These are phyloP conservation scores for Pelmatolapia mariae DNA, from an alignment of 2,113 vertebrate species.

Conservation along the genomic window DNA sequence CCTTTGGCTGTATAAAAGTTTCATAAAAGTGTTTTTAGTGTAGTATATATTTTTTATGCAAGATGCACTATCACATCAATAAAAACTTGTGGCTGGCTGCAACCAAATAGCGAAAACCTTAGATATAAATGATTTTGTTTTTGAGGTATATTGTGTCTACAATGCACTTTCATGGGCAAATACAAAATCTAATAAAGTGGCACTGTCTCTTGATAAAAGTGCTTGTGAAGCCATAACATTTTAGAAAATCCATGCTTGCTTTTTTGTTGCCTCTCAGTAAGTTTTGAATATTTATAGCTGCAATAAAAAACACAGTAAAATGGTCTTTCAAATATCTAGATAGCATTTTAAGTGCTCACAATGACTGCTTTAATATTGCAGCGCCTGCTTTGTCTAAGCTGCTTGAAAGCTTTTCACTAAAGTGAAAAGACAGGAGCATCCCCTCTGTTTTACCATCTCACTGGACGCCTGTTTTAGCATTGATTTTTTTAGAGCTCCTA, in stretches of 20 bases:
- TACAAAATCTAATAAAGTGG: neutral
- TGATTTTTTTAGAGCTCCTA: conserved; percentile 1
- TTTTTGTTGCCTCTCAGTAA: neutral
- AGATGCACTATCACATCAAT: neutral
- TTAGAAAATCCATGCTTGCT: neutral
- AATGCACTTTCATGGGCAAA: neutral
- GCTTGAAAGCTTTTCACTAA: neutral
- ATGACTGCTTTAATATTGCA: neutral
- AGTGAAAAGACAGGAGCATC: neutral
- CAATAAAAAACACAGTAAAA: neutral
- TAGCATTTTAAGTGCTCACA: neutral
- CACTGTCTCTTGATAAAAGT: neutral
- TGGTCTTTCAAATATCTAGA: neutral
- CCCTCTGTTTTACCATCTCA: neutral
- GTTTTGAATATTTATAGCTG: neutral
- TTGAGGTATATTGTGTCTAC: neutral
- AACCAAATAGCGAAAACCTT: neutral
- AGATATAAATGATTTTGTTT: neutral
- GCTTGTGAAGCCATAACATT: neutral
- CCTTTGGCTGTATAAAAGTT: neutral
- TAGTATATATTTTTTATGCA: neutral
- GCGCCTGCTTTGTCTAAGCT: neutral
- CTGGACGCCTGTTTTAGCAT: neutral
- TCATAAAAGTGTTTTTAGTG: neutral
- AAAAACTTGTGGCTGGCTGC: neutral